Evolutionary conservation across 2,113 vertebrate genomes (phyloP).

Genomic region (Channa maculata): DNA sequence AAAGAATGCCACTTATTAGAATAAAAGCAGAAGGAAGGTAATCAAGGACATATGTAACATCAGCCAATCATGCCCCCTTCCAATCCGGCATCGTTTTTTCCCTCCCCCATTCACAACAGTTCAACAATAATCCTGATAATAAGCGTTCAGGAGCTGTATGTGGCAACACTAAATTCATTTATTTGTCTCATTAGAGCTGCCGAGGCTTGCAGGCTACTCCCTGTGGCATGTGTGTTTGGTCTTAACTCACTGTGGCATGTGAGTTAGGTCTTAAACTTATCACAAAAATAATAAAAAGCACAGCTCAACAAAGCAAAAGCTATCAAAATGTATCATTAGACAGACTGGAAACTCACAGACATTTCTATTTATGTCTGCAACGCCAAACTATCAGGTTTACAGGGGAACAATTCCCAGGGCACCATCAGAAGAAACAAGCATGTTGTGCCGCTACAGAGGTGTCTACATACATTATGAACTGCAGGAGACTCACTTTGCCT

Average conservation of each 20-base stretch:
- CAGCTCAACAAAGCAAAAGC: conserved; percentile 67
- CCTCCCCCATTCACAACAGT: conserved; percentile 90
- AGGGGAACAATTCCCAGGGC: conserved; percentile 30
- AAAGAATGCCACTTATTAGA: conserved; percentile 99
- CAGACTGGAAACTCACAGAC: conserved; percentile 60
- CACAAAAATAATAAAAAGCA: conserved; percentile 85
- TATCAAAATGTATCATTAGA: conserved; percentile 77
- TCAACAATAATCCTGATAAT: conserved; percentile 98
- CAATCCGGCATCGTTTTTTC: conserved; percentile 88
- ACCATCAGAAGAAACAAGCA: conserved; percentile 21
- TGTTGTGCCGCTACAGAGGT: conserved; percentile 28
- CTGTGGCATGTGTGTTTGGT: conserved; percentile 88
- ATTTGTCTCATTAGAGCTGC: conserved; percentile 96
- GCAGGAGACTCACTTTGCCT: conserved; percentile 18
- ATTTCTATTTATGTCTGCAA: conserved; percentile 51
- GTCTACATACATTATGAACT: conserved; percentile 37
- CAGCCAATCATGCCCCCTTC: conserved; percentile 95
- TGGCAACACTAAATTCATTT: conserved; percentile 95
- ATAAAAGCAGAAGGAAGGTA: conserved; percentile 99
- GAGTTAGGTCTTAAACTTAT: conserved; percentile 84
- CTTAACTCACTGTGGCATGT: conserved; percentile 87
- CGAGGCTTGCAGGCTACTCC: conserved; percentile 81
- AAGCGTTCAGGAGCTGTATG: conserved; percentile 93
- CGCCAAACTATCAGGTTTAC: conserved; percentile 43
- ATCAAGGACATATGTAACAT: conserved; percentile 99